A percentile compares a stretch with the other conserved stretches of the same genome.
phyloP scores from a whole-genome alignment of 2,888 invertebrate species.

The Drosophila kokeensis region DNA sequence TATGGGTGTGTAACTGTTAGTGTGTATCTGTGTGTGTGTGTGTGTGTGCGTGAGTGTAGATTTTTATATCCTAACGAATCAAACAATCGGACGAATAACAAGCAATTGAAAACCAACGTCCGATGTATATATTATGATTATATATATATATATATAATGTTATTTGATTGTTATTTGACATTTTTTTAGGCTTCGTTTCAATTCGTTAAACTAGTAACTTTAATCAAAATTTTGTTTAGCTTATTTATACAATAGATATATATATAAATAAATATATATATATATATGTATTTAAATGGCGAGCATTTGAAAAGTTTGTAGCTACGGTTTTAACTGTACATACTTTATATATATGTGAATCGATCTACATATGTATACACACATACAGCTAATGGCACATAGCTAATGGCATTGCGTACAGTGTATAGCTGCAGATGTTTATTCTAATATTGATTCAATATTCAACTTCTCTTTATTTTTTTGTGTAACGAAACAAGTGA shows the following conservation, averaged over 20 bases:
- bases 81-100: slow-evolving; percentile 23
- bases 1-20: slow-evolving; percentile 17
- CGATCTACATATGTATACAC: slow-evolving; percentile 6
- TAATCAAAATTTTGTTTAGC: slow-evolving; percentile 47
- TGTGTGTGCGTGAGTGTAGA: slow-evolving; percentile 5
- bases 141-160: slow-evolving; percentile 8
- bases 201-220: slow-evolving; percentile 30
- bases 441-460: slow-evolving; percentile 18
- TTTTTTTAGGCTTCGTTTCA: slow-evolving; percentile 19
- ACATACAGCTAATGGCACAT: slow-evolving; percentile 16
- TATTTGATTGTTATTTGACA: slow-evolving; percentile 14
- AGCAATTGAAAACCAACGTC: slow-evolving; percentile 30
- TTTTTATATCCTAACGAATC: slow-evolving; percentile 23
- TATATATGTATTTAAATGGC: slow-evolving; percentile 14
- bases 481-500: slow-evolving; percentile 32
- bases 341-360: slow-evolving; percentile 11
- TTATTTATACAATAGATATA: slow-evolving; percentile 8
- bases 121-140: slow-evolving; percentile 5
- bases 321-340: slow-evolving; percentile 27
- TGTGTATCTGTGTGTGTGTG: slow-evolving; percentile 17
- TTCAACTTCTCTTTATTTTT: slow-evolving; percentile 14
- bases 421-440: slow-evolving; percentile 18
- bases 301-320: slow-evolving; percentile 22
- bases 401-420: slow-evolving; percentile 13
- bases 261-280: slow-evolving; percentile 10